Conservation (phyloP, 2,888 invertebrate species). For the Frankliniella fusca region DNA sequence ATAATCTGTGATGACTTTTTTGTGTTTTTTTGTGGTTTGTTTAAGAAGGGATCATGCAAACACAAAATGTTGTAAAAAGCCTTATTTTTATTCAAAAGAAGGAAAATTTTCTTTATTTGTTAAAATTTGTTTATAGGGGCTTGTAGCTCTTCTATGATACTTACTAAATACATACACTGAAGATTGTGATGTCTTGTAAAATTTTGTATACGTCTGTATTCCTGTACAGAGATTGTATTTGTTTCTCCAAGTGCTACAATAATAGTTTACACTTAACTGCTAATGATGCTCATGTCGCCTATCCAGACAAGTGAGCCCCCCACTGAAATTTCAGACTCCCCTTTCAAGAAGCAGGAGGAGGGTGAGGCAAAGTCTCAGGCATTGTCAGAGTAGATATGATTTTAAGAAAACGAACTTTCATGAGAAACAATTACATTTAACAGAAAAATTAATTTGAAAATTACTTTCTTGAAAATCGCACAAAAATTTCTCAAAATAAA, state of each 20-base stretch:
- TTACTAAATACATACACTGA: not conserved
- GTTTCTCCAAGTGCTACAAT: not conserved
- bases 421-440: not conserved
- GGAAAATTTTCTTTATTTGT: constrained; percentile 13
- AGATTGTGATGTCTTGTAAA: not conserved
- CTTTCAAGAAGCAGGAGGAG: no score
- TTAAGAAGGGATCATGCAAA: not conserved
- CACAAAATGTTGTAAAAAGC: not conserved
- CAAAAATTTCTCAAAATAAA: no score
- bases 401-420: no score
- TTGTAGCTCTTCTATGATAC: constrained; percentile 4
- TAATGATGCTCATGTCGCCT: no score
- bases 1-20: constrained; percentile 6
- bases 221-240: not conserved
- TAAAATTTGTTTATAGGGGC: constrained; percentile 7
- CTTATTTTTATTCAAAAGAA: not conserved
- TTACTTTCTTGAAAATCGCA: no score
- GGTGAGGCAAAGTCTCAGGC: no score
- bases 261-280: no score
- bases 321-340: no score
- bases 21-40: not conserved
- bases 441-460: not conserved
- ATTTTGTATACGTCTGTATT: not conserved
- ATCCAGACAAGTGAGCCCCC: no score
- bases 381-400: no score